Conservation (phyloP, 1,140 invertebrate genomes). For the Drosophila aff. region DNA sequence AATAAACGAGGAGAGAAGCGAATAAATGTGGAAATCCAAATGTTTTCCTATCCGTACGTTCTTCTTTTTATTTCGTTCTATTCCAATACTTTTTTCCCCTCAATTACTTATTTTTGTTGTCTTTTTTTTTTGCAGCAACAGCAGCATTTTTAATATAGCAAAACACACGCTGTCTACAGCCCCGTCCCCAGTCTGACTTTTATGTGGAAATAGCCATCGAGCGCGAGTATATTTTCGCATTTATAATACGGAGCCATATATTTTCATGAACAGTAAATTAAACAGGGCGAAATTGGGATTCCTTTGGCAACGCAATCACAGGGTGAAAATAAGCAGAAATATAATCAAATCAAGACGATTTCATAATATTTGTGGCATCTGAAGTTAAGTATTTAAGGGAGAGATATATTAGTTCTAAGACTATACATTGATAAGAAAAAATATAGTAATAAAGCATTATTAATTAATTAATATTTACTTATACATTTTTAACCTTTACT, state of each 20-base stretch:
- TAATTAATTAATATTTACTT: background rate
- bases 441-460: background rate
- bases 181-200: conserved; percentile 33
- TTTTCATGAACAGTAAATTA: conserved; percentile 81
- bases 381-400: background rate
- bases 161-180: conserved; percentile 54
- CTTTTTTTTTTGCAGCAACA: conserved; percentile 70
- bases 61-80: conserved; percentile 37
- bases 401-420: background rate
- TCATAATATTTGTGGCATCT: background rate
- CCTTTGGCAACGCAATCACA: conserved; percentile 22
- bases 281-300: conserved; percentile 24
- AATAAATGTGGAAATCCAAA: conserved; percentile 73
- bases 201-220: conserved; percentile 30
- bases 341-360: background rate
- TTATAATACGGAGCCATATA: conserved; percentile 74
- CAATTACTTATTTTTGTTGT: conserved; percentile 3
- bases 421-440: background rate
- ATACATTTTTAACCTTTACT: background rate
- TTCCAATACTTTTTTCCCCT: conserved; percentile 33
- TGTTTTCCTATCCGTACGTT: conserved; percentile 49
- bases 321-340: conserved; percentile 2
- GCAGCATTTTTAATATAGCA: conserved; percentile 80
- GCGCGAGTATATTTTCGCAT: conserved; percentile 74
- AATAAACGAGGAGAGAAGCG: conserved; percentile 57